Evolutionary conservation across 2,113 vertebrate species (phyloP), one percentile per base, ranked within the genome.

Genomic region (Butastur rufipennis): DNA sequence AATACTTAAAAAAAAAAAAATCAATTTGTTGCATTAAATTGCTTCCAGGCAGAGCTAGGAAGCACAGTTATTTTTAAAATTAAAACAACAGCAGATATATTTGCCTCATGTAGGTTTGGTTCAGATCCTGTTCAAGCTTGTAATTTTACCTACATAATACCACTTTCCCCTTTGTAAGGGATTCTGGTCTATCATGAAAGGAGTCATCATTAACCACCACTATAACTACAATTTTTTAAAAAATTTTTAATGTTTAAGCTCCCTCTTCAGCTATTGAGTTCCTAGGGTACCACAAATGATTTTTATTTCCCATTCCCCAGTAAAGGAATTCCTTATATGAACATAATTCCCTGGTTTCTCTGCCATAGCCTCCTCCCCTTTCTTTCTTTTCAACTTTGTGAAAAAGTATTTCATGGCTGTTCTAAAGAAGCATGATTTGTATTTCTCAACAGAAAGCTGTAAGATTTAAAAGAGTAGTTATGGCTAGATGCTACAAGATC

Each of bases 21-120:
- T 9, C 32, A 72, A 65, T 61, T 77, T 86, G 56, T 67, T 95
- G 59, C 32, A 81, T 93, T 92, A 96, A 96, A 96, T 96, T 96
- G 80, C 81, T 96, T 97, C 94, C 92, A 96, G 86, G 47, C 92
- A 97, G 47, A 93, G 21, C 31, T 61, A 86, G 22, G 61, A 91
- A 92, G 15, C 31, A 70, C 22, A n/a, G 61, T 68, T 96, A 94
- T 92, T 96, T 93, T 92, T 47, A 88, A 93, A 94, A 92, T 53
- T 90, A 42, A 86, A 96, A 78, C 25, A 92, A 36, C 55, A 81
- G 83, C 36, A 95, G 43, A 96, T 83, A 78, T 23, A 40, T 91
- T 91, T 92, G 81, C 74, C 47, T 95, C 31, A 66, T 65, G 43
- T 79, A 89, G 68, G 65, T 81, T 92, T 95, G 68, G 43, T 93